Base-by-base conservation (phyloP, 2,888 invertebrate genomes). In the Aphodius granarius region DNA sequence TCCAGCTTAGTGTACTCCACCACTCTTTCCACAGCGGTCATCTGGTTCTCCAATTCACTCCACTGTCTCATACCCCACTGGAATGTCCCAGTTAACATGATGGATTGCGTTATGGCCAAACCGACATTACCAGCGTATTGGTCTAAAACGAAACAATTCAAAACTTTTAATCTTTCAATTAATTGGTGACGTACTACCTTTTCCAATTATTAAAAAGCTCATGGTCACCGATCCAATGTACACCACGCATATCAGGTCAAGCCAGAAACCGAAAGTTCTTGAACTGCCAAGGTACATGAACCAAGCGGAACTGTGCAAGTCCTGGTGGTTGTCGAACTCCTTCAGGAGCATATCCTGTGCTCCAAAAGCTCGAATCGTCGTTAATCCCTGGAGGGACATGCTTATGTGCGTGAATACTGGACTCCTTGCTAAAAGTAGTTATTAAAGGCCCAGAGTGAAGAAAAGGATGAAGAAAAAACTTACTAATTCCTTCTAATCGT, bases 21-120 rank as follows among this genome's bases (percentile, higher is more conserved):
- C 2, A 94, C 91, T 85, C 97, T 91, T 87, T 98, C 98, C 0
- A 98, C 97, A 3, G 95, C 93, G 3, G 94, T 95, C 95, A 96
- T 95, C 80, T 93, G 94, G 83, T 95, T 96, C 84, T 86, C 86
- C 64, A 86, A 75, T 77, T 86, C 85, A 73, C 84, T 84, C 84
- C 85, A 86, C 76, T 84, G 84, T 18, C 83, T 80, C 92, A 97
- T 95, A 22, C 96, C 96, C 96, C 96, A 97, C 84, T 93, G 93
- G 86, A 93, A 91, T 91, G 92, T 92, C 23, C 85, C 84, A 0
- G 84, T 84, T 65, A 86, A 78, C 73, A 83, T 82, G 74, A 85
- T 82, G 2, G 84, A 84, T 79, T 86, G 86, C 0, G 86, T 85
- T 20, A 86, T 85, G 0, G 84, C 85, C 19, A 86, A 80, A 72